phyloP scores from a whole-genome alignment of 2,113 vertebrate genomes.

The Puntigrus tetrazona region DNA sequence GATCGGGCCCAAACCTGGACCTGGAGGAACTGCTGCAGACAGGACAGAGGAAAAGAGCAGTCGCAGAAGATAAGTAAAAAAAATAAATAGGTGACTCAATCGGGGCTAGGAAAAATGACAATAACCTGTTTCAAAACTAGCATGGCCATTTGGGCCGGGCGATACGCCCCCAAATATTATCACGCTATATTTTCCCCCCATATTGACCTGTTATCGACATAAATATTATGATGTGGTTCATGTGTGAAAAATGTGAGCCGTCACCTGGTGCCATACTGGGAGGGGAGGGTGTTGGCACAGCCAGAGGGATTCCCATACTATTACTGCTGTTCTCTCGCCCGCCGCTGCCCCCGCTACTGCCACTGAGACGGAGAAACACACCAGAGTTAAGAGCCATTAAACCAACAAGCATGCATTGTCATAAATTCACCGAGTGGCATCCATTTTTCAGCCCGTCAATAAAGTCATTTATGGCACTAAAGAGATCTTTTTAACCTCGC shows the following conservation, averaged over 20 bases:
- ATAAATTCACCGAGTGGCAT: not conserved
- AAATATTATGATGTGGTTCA: no score
- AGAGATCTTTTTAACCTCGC: not conserved
- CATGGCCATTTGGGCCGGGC: not conserved
- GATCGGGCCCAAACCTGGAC: constrained; percentile 88
- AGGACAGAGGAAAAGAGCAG: constrained; percentile 60
- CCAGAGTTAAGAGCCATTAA: not conserved
- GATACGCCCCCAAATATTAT: no score
- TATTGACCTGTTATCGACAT: no score
- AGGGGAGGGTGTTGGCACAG: constrained; percentile 95
- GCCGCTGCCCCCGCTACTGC: constrained; percentile 94
- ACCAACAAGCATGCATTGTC: not conserved
- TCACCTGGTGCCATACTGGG: constrained; percentile 90
- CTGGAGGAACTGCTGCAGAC: constrained; percentile 76
- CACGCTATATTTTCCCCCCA: no score
- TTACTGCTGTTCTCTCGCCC: constrained; percentile 94
- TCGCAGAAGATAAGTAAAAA: not conserved
- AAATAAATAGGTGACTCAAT: not conserved
- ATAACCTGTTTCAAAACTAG: not conserved
- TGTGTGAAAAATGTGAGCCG: not conserved
- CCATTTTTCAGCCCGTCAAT: not conserved
- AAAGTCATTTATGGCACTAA: not conserved
- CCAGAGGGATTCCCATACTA: constrained; percentile 90
- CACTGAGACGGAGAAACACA: constrained; percentile 69
- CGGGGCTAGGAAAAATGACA: not conserved